A percentile compares a stretch with the other conserved stretches of the same genome.
Conservation (phyloP, 2,888 invertebrate genomes). For the Aphelenchoides bicaudatus region DNA sequence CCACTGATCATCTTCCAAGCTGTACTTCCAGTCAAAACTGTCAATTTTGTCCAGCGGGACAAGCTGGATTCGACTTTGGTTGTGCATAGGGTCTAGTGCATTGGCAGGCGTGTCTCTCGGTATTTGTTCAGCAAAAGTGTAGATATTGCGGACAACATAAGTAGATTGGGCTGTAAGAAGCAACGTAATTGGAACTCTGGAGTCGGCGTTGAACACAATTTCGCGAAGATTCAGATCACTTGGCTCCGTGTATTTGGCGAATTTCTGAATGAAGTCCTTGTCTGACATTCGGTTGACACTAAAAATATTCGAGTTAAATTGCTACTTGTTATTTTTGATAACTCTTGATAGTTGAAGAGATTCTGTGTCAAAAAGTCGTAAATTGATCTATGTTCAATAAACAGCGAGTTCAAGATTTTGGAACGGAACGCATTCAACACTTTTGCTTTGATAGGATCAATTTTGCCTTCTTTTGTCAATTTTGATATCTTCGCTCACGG, state of each 20-base stretch:
- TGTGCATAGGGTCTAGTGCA: conserved; percentile 12
- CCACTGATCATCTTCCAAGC: conserved; percentile 33
- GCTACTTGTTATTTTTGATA: neutral
- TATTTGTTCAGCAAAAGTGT: conserved; percentile 28
- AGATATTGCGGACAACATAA: conserved; percentile 34
- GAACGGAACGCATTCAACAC: conserved; percentile 25
- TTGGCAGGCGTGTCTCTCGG: conserved; percentile 16
- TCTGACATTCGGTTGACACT: conserved; percentile 22
- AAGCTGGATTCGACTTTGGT: conserved; percentile 23
- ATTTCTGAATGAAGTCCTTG: conserved; percentile 17
- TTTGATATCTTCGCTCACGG: conserved; percentile 21
- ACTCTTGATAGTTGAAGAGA: conserved; percentile 22
- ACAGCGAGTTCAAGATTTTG: conserved; percentile 30
- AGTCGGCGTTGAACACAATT: conserved; percentile 25
- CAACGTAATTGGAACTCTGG: conserved; percentile 28
- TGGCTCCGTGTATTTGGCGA: conserved; percentile 16
- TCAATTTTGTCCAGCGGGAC: conserved; percentile 22
- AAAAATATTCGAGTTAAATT: too few species aligned
- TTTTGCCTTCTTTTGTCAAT: conserved; percentile 15
- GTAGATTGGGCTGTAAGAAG: conserved; percentile 29
- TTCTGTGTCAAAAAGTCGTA: conserved; percentile 33
- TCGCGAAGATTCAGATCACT: conserved; percentile 32
- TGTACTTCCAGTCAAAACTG: conserved; percentile 26
- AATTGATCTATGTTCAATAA: conserved; percentile 29
- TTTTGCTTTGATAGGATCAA: conserved; percentile 20